Base-by-base conservation (phyloP, 2,113 vertebrate genomes). In the Callipepla squamata region DNA sequence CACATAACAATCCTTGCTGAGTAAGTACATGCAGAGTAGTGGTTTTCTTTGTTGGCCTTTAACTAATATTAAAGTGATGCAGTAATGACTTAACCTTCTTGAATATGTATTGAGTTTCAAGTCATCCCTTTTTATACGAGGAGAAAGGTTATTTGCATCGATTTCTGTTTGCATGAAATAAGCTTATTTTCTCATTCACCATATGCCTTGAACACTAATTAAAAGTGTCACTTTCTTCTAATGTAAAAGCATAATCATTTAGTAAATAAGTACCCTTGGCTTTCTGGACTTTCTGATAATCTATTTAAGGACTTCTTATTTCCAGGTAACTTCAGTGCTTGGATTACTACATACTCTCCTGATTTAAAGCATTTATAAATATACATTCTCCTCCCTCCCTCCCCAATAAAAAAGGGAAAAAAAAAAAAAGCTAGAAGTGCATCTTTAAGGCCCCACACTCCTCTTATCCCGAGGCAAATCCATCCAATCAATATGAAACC, bases 401-500 rank as follows among this genome's bases (percentile, higher is more conserved):
- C 4, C 1, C 13, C 45, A 87, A 86, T 57, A 82, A 72, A 78
- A 78, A 53, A 36, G 8, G 36, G 36, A 36, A 2, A 10, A 3
- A n/a, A 88, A 86, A 34, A 18, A 17, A 77, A 63, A 80, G 45
- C 72, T 96, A 47, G 79, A 95, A 95, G 68, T 50, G 20, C 92
- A 93, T 92, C 97, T 97, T 97, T 97, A 98, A 97, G 96, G 93
- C 96, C 96, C 95, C 91, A 93, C 94, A 96, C 94, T 97, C 95
- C 87, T 94, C 96, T 95, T 97, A 97, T 97, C 98, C 98, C 25
- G 96, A 97, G 97, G 98, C 98, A 97, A 98, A 98, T 97, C 93
- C 85, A 97, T 97, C 98, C 98, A 98, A 98, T 98, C 98, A 98
- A 99, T 99, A 98, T 96, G 97, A 98, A 98, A 96, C 98, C 98